phyloP scores from a whole-genome alignment of 2,113 vertebrate genomes.

The Delphinus delphis region DNA sequence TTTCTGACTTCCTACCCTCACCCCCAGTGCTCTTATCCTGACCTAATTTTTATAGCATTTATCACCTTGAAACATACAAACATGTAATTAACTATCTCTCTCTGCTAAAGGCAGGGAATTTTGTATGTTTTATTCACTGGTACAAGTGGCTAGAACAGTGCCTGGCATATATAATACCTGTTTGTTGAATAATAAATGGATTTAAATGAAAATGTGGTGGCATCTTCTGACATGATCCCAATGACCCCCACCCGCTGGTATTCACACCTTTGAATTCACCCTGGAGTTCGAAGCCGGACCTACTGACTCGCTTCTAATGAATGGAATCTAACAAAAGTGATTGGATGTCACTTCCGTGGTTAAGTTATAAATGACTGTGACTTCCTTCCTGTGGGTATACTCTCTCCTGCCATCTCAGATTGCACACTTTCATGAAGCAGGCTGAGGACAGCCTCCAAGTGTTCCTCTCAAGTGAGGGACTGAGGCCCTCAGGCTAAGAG shows the following conservation, averaged over 20 bases:
- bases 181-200: background rate
- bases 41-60: background rate
- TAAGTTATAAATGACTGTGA: background rate
- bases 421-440: background rate
- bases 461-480: background rate
- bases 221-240: background rate
- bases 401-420: background rate
- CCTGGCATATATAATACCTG: background rate
- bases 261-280: background rate
- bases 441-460: background rate
- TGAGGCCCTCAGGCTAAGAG: background rate
- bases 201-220: background rate
- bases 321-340: background rate
- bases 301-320: background rate
- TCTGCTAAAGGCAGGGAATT: background rate
- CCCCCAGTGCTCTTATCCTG: background rate
- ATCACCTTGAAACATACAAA: background rate
- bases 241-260: background rate
- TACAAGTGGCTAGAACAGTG: background rate
- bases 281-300: background rate
- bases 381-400: background rate
- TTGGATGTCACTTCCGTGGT: background rate
- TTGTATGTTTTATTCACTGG: background rate
- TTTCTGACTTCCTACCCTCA: background rate
- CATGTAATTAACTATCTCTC: background rate